Evolutionary conservation across 2,113 vertebrate species (phyloP).

Genomic region (Oreocharis arfaki): DNA sequence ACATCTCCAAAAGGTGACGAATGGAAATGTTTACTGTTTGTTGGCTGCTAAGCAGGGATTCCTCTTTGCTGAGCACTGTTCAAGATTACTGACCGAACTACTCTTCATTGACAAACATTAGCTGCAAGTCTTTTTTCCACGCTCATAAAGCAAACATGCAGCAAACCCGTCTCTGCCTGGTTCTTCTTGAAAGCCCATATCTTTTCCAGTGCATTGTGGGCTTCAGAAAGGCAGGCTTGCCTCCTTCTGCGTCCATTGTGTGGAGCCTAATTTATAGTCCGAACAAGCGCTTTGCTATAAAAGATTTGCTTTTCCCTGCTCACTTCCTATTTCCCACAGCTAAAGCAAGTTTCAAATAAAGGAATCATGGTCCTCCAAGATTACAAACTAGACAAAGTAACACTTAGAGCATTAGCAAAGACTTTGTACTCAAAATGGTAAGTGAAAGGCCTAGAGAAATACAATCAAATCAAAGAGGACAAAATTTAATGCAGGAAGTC

Average conservation of each 20-base stretch:
- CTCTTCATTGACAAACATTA: constrained; percentile 20
- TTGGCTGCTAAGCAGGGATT: constrained; percentile 17
- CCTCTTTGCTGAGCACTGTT: not conserved
- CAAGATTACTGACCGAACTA: constrained; percentile 2
- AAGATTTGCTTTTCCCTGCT: constrained; percentile 67
- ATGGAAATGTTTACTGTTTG: constrained; percentile 36
- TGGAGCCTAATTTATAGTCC: constrained; percentile 69
- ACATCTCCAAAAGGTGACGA: not conserved
- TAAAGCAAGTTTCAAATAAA: constrained; percentile 69
- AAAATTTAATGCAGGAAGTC: constrained; percentile 58
- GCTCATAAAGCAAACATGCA: constrained; percentile 17
- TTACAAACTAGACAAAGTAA: constrained; percentile 74
- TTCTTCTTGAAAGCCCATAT: constrained; percentile 25
- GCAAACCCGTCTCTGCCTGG: constrained; percentile 35
- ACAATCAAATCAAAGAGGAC: constrained; percentile 64
- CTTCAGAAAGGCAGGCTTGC: constrained; percentile 60
- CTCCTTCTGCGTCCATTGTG: constrained; percentile 61
- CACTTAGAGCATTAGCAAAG: constrained; percentile 59
- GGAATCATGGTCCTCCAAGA: constrained; percentile 53
- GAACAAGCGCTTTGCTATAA: constrained; percentile 50
- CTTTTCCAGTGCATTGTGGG: constrained; percentile 15
- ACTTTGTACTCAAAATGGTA: constrained; percentile 60
- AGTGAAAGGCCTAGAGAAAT: constrained; percentile 62
- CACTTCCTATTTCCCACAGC: constrained; percentile 79
- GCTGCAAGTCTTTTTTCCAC: not conserved